Evolutionary conservation across 2,888 invertebrate species (phyloP), one percentile per base, ranked within the genome.

Genomic region (Trypoxylon attenuatum): DNA sequence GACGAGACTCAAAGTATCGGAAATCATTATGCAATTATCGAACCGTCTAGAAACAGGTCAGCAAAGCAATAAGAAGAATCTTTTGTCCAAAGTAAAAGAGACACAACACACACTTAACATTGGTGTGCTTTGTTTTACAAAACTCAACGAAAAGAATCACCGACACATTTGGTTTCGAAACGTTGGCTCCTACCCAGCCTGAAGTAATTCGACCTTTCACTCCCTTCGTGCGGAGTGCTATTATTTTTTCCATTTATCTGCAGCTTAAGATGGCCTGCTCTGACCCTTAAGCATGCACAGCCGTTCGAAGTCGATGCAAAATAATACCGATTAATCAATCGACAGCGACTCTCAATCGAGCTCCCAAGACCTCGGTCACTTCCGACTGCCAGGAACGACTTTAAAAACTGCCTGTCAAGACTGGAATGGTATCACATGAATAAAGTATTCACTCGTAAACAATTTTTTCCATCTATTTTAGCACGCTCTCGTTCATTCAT

Each of bases 241-340:
- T 46, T 69, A 43, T 69, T 73, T 76, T 73, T 73, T 71, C 21
- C 50, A 52, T 62, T 76, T 77, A 76, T 77, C 71, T 71, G 59
- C 23, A 59, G 41, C 55, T 53, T 54, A 71, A 77, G 77, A 77
- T 74, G 69, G 77, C 73, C 73, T 74, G 63, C 43, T 77, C 57
- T 78, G 79, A 77, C 77, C 77, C 77, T 66, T 71, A 59, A 69
- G 61, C 22, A 25, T 74, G 55, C 59, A 49, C 27, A 27, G 43
- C 22, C 22, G 39, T 18, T 43, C 16, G 77, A 77, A 79, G 79
- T 63, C 68, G 65, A 77, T 77, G 74, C 67, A 74, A 77, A 78
- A 77, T 78, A 77, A 76, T 73, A 64, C 62, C 50, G 56, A 69
- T 76, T 77, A 67, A 77, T 77, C 78, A 61, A 47, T 19, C 15